A percentile compares a stretch with the other conserved stretches of the same genome.
These are phyloP conservation scores for Amiota mariae DNA, from an alignment of 2,888 invertebrate genomes.

Conservation along the genomic window DNA sequence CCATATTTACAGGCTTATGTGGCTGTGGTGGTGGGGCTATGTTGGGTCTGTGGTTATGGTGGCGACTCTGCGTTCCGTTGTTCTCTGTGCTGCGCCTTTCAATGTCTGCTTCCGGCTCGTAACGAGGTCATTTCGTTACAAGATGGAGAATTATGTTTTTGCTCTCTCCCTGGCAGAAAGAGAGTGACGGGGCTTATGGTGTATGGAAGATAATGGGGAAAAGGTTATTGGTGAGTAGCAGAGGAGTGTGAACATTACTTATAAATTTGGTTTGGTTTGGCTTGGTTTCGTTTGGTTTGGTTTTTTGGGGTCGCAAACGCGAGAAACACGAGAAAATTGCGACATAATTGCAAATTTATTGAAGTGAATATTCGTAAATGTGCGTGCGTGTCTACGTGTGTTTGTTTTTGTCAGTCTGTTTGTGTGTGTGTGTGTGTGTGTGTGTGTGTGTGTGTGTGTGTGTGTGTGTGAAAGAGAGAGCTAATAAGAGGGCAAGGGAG, in stretches of 20 bases:
- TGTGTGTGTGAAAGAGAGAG: neutral
- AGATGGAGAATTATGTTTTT: conserved; percentile 15
- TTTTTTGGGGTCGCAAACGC: neutral
- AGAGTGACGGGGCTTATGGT: neutral
- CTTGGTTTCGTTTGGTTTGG: neutral
- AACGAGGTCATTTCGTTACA: conserved; percentile 29
- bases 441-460: neutral
- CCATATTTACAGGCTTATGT: neutral
- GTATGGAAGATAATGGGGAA: neutral
- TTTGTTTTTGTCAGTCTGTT: neutral
- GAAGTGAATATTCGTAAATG: neutral
- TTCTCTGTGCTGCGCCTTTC: neutral
- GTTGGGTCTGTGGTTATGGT: neutral
- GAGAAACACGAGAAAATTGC: conserved; percentile 14
- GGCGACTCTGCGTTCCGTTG: neutral
- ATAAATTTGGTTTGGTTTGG: neutral
- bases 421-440: neutral
- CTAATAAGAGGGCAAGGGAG: no score
- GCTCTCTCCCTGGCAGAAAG: neutral
- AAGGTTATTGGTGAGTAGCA: neutral
- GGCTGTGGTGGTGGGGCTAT: neutral
- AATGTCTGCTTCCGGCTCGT: neutral
- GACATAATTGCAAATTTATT: conserved; percentile 29
- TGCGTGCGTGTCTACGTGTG: neutral
- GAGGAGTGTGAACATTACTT: neutral